Base-by-base conservation (phyloP, 2,888 invertebrate species). In the Ceraclea dissimilis region DNA sequence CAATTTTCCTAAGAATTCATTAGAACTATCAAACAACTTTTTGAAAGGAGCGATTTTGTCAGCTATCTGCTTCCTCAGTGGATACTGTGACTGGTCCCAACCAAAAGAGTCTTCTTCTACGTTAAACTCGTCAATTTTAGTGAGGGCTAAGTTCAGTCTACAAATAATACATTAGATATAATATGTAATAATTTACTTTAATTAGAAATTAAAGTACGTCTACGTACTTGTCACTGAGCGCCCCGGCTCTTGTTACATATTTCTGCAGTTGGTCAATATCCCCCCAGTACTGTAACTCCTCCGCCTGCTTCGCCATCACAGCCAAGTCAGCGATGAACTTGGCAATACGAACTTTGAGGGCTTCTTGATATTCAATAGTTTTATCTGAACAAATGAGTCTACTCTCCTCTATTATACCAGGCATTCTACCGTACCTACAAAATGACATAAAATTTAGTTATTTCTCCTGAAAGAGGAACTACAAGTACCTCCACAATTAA, bases 81-180 rank as follows among this genome's bases (percentile, higher is more conserved):
- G 93, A 75, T 96, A 97, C 64, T 89, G 86, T 0, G 95, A 92
- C 8, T 86, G 69, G 66, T 93, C 90, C 84, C 90, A 94, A 11
- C 88, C 90, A 68, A 88, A 96, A 17, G 93, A 82, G 26, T 81
- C 76, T 69, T 97, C 97, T 69, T 97, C 96, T 67, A 86, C 87
- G 69, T 97, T 97, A 66, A 97, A 93, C 58, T 84, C 82, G 66
- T 93, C 91, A 60, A 95, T 92, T 59, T 80, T 84, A 48, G 82
- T 80, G 71, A 92, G 82, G 2, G 93, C 95, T 2, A 75, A 70
- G 48, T 84, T 73, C 59, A 93, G 75, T 67, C 86, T 81, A 67
- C 69, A 62, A 71, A 19, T 5, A 43, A n/a, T n/a, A n/a, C n/a
- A n/a, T n/a, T n/a, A 33, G 8, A 33, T n/a, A n/a, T n/a, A 26